Percentiles rank a stretch among this genome's conserved stretches.
Evolutionary conservation across 2,113 vertebrate species (phyloP).

Genomic region (Ophiodon elongatus): DNA sequence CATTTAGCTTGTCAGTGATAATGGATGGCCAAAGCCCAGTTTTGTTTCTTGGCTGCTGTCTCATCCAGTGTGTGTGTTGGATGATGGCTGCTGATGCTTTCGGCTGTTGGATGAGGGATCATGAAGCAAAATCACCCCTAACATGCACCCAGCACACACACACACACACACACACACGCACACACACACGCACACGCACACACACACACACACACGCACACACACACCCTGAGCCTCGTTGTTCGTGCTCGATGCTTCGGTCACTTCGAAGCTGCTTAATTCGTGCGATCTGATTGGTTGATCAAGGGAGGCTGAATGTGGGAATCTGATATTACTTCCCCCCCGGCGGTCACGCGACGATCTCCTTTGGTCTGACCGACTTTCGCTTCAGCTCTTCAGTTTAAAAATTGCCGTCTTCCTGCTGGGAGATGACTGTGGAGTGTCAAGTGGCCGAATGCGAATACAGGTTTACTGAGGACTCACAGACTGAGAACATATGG

Average conservation of each 20-base stretch:
- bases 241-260: not conserved
- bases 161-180: conserved; percentile 35
- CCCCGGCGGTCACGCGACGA: too few species aligned
- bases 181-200: conserved; percentile 23
- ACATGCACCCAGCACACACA: conserved; percentile 53
- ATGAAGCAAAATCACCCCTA: conserved; percentile 69
- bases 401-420: not conserved
- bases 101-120: conserved; percentile 75
- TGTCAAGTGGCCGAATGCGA: not conserved
- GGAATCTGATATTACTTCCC: not conserved
- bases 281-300: conserved; percentile 30
- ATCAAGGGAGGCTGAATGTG: not conserved
- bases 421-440: not conserved
- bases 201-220: conserved; percentile 25
- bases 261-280: conserved; percentile 39
- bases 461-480: not conserved
- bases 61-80: conserved; percentile 34
- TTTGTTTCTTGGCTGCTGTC: conserved; percentile 79
- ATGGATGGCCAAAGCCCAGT: conserved; percentile 84
- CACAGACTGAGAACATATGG: not conserved
- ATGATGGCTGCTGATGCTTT: conserved; percentile 73
- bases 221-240: conserved; percentile 9
- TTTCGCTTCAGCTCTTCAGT: not conserved
- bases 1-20: conserved; percentile 85
- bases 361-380: not conserved